phyloP scores from a whole-genome alignment of 2,888 invertebrate species.

The Cantharis rustica region DNA sequence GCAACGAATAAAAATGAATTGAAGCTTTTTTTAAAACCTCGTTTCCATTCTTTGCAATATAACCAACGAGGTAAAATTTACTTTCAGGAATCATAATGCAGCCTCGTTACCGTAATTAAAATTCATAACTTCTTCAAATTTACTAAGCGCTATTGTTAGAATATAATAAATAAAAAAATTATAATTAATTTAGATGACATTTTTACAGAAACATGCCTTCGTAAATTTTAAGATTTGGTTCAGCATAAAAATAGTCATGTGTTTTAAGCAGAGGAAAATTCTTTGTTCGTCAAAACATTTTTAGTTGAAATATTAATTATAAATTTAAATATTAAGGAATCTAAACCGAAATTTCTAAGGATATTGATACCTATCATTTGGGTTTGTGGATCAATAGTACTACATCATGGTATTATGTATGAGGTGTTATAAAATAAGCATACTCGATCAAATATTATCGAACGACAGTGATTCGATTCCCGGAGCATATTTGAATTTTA shows the following conservation, averaged over 20 bases:
- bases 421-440: neutral
- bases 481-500: no score
- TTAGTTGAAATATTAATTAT: no score
- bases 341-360: no score
- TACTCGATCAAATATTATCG: neutral
- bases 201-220: neutral
- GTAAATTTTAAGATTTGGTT: neutral
- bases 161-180: neutral
- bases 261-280: neutral
- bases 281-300: neutral
- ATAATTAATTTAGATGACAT: neutral
- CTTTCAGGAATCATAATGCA: neutral
- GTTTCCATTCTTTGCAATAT: no score
- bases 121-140: slow-evolving; percentile 7
- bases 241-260: neutral
- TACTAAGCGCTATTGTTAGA: slow-evolving; percentile 9
- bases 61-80: neutral
- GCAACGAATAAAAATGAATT: neutral
- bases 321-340: no score
- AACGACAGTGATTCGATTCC: neutral
- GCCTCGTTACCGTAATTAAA: slow-evolving; percentile 17
- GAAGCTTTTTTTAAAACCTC: neutral
- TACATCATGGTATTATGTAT: neutral
- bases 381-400: neutral
- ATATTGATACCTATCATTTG: neutral